A percentile compares a stretch with the other conserved stretches of the same genome.
Evolutionary conservation across 2,113 vertebrate species (phyloP).

Genomic region (Acrocephalus kingi): DNA sequence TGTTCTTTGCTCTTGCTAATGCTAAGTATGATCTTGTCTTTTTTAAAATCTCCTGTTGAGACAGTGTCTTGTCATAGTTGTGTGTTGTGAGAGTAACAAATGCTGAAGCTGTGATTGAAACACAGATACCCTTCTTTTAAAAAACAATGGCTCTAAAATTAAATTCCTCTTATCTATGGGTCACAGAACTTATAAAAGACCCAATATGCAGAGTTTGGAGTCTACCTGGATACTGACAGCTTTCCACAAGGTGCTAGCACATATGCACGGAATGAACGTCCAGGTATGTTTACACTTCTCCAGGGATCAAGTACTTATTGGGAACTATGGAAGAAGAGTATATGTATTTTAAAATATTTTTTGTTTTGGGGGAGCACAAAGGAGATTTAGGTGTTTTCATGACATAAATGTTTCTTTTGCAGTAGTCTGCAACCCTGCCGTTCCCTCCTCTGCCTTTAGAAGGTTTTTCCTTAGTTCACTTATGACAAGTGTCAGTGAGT

Average conservation of each 20-base stretch:
- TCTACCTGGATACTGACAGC: not conserved
- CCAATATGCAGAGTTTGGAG: accelerated
- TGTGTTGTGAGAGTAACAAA: not conserved
- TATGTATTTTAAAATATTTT: not conserved
- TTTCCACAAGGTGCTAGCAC: not conserved
- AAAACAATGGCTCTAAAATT: not conserved
- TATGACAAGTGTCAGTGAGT: not conserved
- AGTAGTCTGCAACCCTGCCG: not conserved
- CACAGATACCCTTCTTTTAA: not conserved
- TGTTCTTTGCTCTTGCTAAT: not conserved
- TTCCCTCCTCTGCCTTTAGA: accelerated
- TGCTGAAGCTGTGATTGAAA: not conserved
- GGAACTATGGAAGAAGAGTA: not conserved
- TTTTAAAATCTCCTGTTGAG: not conserved
- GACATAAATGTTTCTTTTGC: not conserved
- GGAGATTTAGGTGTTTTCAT: not conserved
- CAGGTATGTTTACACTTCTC: not conserved
- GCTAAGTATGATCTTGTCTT: not conserved
- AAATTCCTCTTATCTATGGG: not conserved
- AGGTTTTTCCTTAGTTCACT: not conserved
- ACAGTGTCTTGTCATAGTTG: not conserved
- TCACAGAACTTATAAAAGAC: not conserved
- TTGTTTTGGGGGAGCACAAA: accelerated
- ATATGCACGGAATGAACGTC: not conserved
- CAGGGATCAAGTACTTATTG: not conserved